phyloP scores from a whole-genome alignment of 2,888 invertebrate species.

The Timema podura region DNA sequence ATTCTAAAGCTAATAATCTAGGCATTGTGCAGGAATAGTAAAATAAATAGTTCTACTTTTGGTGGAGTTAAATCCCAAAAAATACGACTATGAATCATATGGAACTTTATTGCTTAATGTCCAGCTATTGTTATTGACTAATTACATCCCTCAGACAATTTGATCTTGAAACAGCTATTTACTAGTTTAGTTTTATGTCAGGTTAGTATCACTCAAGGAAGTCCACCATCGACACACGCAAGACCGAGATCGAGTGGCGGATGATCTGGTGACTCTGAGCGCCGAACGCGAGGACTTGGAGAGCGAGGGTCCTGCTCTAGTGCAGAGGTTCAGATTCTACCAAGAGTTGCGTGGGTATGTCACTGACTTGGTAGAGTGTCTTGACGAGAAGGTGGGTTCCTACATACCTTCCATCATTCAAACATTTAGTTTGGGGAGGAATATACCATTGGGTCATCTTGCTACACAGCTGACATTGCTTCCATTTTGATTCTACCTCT shows the following conservation, averaged over 20 bases:
- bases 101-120: too few species aligned
- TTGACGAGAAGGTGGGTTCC: conserved; percentile 86
- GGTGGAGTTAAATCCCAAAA: too few species aligned
- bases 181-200: conserved; percentile 34
- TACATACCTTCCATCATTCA: conserved; percentile 36
- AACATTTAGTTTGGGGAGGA: neutral
- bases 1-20: too few species aligned
- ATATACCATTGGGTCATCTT: neutral
- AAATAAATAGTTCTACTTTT: too few species aligned
- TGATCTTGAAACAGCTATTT: too few species aligned
- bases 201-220: conserved; percentile 56
- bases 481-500: too few species aligned
- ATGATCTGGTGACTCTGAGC: conserved; percentile 43
- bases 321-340: conserved; percentile 85
- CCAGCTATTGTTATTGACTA: too few species aligned
- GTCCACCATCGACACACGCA: conserved; percentile 52
- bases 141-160: too few species aligned
- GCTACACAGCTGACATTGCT: neutral
- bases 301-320: conserved; percentile 60
- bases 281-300: conserved; percentile 50
- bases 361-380: conserved; percentile 93
- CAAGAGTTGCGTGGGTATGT: conserved; percentile 94
- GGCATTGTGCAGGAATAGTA: too few species aligned
- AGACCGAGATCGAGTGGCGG: conserved; percentile 51
- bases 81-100: too few species aligned